Percentiles rank a stretch among this genome's conserved stretches.
Conservation (phyloP, 1,140 invertebrate species). For the Berghia stephanieae region DNA sequence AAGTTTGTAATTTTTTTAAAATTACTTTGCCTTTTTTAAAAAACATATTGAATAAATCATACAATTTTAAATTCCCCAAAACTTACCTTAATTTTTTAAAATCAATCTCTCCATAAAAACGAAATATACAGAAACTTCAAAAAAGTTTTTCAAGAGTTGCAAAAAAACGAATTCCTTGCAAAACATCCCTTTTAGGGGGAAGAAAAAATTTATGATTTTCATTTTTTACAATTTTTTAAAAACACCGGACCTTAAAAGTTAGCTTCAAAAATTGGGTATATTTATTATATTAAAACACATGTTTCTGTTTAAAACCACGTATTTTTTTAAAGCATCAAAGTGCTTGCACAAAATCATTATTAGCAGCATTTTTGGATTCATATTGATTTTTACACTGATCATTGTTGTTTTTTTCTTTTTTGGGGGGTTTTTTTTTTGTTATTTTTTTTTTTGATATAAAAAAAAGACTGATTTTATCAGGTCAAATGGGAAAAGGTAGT, state of each 20-base stretch:
- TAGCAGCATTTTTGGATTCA: neutral
- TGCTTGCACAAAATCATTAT: neutral
- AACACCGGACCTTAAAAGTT: no score
- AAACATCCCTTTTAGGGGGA: conserved; percentile 12
- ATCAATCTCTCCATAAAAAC: conserved; percentile 24
- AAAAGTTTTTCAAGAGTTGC: conserved; percentile 27
- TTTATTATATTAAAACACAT: neutral
- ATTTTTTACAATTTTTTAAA: no score
- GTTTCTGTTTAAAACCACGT: neutral
- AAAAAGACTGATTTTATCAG: no score
- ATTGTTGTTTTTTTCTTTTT: no score
- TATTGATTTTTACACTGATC: neutral
- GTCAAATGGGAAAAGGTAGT: no score
- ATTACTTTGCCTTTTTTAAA: neutral
- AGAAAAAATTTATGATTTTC: neutral
- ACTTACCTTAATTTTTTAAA: neutral
- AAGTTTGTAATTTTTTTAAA: neutral
- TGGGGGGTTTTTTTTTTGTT: no score
- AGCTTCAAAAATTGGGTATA: neutral
- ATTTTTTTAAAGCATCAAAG: neutral
- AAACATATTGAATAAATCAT: neutral
- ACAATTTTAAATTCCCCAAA: neutral
- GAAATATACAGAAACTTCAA: conserved; percentile 23
- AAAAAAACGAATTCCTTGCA: conserved; percentile 11
- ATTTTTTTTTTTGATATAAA: no score